These are phyloP conservation scores for Catharus ustulatus DNA, from an alignment of 2,797 vertebrate species.

Conservation along the genomic window DNA sequence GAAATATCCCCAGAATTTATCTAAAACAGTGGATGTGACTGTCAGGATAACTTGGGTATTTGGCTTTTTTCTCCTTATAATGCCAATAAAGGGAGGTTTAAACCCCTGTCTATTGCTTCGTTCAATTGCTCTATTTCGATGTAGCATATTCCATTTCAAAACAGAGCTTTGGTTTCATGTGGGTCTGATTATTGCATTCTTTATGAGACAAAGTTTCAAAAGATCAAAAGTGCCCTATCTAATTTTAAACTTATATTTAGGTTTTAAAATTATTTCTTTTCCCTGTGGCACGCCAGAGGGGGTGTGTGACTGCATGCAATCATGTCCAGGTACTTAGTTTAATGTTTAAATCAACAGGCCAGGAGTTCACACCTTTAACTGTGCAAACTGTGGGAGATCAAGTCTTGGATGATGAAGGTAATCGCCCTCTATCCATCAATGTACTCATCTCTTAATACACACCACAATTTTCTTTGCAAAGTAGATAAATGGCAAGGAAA, in stretches of 20 bases:
- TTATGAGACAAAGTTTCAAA: neutral
- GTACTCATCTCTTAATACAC: neutral
- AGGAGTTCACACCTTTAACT: neutral
- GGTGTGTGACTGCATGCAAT: neutral
- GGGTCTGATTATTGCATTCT: neutral
- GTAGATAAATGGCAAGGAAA: neutral
- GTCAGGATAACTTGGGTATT: neutral
- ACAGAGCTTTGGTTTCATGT: neutral
- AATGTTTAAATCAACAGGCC: neutral
- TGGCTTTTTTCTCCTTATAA: neutral
- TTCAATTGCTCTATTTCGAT: neutral
- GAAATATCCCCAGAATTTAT: neutral
- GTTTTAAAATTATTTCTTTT: neutral
- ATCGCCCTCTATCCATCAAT: neutral
- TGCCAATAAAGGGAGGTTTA: neutral
- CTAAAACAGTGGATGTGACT: neutral
- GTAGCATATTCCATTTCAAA: neutral
- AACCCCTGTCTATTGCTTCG: neutral
- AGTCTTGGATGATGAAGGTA: neutral
- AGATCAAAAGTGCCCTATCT: neutral
- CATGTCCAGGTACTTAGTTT: neutral
- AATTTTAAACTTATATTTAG: neutral
- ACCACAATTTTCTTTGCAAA: neutral
- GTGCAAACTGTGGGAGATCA: neutral
- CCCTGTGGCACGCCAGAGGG: neutral